Evolutionary conservation across 92 coral and sea anemone genomes (phyloP).

Genomic region (Umimayanthus chanpuru): DNA sequence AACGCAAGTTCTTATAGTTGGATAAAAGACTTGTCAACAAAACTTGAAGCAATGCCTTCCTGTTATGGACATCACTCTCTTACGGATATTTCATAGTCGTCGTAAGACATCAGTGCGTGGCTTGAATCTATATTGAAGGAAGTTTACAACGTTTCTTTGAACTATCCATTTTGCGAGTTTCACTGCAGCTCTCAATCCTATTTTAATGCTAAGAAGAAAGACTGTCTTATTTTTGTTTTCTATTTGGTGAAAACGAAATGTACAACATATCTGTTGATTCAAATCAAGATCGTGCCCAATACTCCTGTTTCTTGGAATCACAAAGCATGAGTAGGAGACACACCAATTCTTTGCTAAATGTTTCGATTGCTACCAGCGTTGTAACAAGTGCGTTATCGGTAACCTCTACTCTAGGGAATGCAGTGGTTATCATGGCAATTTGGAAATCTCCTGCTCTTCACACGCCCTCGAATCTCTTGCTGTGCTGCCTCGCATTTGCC

Average conservation of each 20-base stretch:
- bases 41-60: no score
- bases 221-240: no score
- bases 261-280: conserved; percentile 9
- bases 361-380: conserved; percentile 18
- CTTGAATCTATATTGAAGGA: no score
- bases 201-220: no score
- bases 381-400: not conserved
- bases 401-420: not conserved
- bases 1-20: no score
- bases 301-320: conserved; percentile 2
- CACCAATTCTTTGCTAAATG: conserved; percentile 9
- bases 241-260: not conserved
- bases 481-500: conserved; percentile 27
- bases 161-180: no score
- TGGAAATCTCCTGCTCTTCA: not conserved
- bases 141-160: no score
- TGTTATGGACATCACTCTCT: no score
- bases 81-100: no score
- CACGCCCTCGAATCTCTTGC: conserved; percentile 18
- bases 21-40: no score
- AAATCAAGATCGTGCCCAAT: not conserved
- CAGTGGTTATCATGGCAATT: conserved; percentile 11
- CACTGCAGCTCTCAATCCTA: no score
- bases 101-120: no score
- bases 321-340: conserved; percentile 9